phyloP scores from a whole-genome alignment of 2,113 vertebrate species.

The Colossoma macropomum region DNA sequence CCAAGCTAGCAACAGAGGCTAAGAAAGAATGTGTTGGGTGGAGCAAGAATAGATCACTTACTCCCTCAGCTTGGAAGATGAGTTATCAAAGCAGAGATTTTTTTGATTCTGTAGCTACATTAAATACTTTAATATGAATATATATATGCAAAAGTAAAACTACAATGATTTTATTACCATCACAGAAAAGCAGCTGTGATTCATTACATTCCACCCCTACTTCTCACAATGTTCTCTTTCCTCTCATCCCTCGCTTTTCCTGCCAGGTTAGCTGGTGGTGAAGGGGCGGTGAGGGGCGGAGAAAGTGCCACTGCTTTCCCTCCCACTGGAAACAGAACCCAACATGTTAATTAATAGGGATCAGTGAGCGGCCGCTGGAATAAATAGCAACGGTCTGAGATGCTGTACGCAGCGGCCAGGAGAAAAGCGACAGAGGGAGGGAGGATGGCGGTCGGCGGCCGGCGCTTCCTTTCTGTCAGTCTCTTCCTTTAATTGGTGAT shows the following conservation, averaged over 20 bases:
- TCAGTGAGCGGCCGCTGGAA: conserved; percentile 66
- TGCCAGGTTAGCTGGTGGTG: conserved; percentile 50
- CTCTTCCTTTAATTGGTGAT: conserved; percentile 65
- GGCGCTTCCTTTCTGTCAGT: conserved; percentile 46
- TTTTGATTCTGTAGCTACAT: too few relatives aligned
- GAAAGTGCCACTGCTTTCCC: conserved; percentile 64
- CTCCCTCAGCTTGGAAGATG: too few relatives aligned
- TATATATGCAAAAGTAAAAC: too few relatives aligned
- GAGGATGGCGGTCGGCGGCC: conserved; percentile 28
- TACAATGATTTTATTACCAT: too few relatives aligned
- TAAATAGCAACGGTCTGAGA: conserved; percentile 70
- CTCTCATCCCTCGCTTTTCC: conserved; percentile 5
- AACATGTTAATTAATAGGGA: conserved; percentile 74
- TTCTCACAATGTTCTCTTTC: too few relatives aligned
- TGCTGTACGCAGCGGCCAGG: conserved; percentile 41
- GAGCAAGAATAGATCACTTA: too few relatives aligned
- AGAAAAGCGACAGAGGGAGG: conserved; percentile 46
- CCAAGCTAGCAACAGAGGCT: too few relatives aligned
- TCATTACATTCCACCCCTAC: too few relatives aligned
- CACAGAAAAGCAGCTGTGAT: too few relatives aligned
- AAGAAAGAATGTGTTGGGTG: too few relatives aligned
- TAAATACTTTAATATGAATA: too few relatives aligned
- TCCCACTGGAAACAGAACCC: conserved; percentile 56
- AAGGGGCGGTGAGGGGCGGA: conserved; percentile 52
- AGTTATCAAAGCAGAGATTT: too few relatives aligned